Conservation (phyloP, 2,888 invertebrate species). For the Notocelia uddmanniana region DNA sequence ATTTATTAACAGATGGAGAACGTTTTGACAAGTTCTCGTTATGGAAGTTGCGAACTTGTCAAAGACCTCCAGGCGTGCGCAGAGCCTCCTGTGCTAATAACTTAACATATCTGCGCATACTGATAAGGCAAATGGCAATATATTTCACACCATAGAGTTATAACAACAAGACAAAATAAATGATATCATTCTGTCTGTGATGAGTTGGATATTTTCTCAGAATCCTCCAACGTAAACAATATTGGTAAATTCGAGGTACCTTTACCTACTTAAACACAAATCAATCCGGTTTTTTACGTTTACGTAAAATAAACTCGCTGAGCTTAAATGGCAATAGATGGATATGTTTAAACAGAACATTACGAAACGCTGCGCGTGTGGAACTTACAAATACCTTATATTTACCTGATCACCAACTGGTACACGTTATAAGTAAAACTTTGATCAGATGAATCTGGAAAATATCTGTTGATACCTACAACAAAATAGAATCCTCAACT, state of each 20-base stretch:
- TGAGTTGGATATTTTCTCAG: conserved; percentile 27
- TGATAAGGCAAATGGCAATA: conserved; percentile 8
- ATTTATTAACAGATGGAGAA: conserved; percentile 9
- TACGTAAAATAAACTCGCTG: conserved; percentile 41
- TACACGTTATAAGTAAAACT: conserved; percentile 16
- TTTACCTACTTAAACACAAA: conserved; percentile 16
- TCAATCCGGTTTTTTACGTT: conserved; percentile 43
- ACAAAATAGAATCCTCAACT: background rate
- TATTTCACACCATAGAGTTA: conserved; percentile 12
- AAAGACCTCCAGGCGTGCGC: conserved; percentile 16
- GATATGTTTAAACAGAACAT: conserved; percentile 35
- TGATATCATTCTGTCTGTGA: conserved; percentile 24
- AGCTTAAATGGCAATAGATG: conserved; percentile 38
- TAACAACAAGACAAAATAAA: conserved; percentile 30
- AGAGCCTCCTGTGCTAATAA: conserved; percentile 5
- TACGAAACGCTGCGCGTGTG: conserved; percentile 38
- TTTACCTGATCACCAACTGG: conserved; percentile 26
- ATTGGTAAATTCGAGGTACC: conserved; percentile 31
- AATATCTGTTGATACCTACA: background rate
- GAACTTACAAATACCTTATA: conserved; percentile 28
- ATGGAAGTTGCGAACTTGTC: background rate
- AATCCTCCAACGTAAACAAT: conserved; percentile 33
- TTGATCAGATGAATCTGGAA: conserved; percentile 3
- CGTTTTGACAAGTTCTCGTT: conserved; percentile 19
- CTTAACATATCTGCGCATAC: conserved; percentile 5